Evolutionary conservation across 2,797 vertebrate species (phyloP).

Genomic region (Pempheris klunzingeri): DNA sequence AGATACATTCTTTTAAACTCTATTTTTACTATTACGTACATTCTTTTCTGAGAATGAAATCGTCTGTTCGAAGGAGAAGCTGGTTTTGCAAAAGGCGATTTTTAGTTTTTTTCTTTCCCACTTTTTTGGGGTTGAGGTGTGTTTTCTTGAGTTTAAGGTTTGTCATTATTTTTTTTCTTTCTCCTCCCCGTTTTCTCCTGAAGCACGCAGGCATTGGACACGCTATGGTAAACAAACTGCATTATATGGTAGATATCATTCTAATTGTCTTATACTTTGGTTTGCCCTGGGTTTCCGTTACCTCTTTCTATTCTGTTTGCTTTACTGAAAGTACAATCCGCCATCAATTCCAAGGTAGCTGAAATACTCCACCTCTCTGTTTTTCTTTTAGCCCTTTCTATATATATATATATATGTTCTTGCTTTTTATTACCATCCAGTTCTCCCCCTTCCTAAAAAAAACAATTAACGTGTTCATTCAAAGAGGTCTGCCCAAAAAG

Average conservation of each 20-base stretch:
- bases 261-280: constrained; percentile 97
- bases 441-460: constrained; percentile 63
- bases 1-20: constrained; percentile 48
- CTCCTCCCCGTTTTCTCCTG: constrained; percentile 86
- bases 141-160: constrained; percentile 88
- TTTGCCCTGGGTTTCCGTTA: constrained; percentile 95
- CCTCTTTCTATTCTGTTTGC: constrained; percentile 89
- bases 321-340: constrained; percentile 85
- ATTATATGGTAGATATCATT: constrained; percentile 99
- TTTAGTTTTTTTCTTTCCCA: constrained; percentile 51
- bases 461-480: constrained; percentile 57
- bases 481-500: constrained; percentile 75
- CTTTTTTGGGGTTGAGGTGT: constrained; percentile 78
- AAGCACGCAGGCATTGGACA: constrained; percentile 99
- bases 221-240: constrained; percentile 99
- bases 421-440: constrained; percentile 77
- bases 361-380: constrained; percentile 80
- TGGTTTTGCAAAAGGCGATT: constrained; percentile 59
- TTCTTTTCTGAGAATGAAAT: constrained; percentile 45
- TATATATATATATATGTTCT: constrained; percentile 63
- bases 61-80: constrained; percentile 50
- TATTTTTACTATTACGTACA: constrained; percentile 35
- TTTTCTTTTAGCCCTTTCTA: constrained; percentile 67
- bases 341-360: constrained; percentile 88
- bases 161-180: constrained; percentile 89